Conservation (phyloP, 2,113 vertebrate genomes). For the Triplophysa rosa region DNA sequence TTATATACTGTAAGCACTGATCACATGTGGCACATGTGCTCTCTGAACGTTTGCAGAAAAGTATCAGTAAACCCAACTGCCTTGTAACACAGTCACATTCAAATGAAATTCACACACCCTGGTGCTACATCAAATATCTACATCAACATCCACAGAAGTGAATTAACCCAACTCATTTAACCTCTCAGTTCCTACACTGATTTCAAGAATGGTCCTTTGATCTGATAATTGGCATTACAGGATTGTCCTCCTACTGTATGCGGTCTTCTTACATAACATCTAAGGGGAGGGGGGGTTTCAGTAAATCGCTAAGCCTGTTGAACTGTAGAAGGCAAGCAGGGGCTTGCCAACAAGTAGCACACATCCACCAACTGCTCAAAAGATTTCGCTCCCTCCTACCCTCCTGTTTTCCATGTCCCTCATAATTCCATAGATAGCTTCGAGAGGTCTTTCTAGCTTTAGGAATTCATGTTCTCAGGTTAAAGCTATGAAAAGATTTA, state of each 20-base stretch:
- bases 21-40: neutral
- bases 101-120: neutral
- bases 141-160: neutral
- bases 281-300: conserved; percentile 54
- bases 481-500: conserved; percentile 23
- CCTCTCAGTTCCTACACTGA: neutral
- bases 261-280: conserved; percentile 69
- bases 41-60: neutral
- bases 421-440: conserved; percentile 16
- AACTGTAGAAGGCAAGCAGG: conserved; percentile 48
- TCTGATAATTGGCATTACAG: conserved; percentile 77
- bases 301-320: conserved; percentile 68
- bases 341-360: conserved; percentile 34
- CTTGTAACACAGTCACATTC: neutral
- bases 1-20: neutral
- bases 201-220: conserved; percentile 61
- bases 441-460: conserved; percentile 6
- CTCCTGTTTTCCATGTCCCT: neutral
- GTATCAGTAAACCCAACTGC: neutral
- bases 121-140: neutral
- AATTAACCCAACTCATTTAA: neutral
- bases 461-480: conserved; percentile 16
- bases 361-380: neutral
- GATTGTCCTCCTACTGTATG: conserved; percentile 72
- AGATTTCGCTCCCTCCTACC: neutral